phyloP scores from a whole-genome alignment of 1,140 invertebrate genomes.

The Lepidurus packardi region DNA sequence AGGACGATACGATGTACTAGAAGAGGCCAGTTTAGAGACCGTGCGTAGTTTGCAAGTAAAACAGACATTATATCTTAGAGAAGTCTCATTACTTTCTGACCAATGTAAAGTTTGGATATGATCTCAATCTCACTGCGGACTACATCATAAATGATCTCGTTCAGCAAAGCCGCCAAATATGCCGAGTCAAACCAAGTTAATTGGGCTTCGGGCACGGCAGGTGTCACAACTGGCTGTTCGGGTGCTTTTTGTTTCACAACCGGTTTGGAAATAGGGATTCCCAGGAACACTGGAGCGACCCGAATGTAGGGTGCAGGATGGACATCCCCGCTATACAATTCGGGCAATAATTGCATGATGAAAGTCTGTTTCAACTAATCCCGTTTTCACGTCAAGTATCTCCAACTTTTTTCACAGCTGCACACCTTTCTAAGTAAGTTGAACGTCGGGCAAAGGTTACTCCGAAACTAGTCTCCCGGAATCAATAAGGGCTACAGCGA shows the following conservation, averaged over 20 bases:
- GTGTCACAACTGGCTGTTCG: neutral
- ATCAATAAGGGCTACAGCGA: too few species aligned
- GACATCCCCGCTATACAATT: neutral
- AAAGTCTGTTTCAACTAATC: neutral
- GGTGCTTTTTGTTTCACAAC: neutral
- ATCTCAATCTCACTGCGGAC: neutral
- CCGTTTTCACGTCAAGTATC: too few species aligned
- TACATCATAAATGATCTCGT: neutral
- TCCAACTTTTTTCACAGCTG: too few species aligned
- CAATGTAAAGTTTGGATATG: neutral
- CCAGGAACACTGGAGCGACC: neutral
- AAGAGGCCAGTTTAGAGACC: too few species aligned
- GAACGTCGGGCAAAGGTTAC: too few species aligned
- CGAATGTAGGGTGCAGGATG: neutral
- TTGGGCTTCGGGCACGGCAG: neutral
- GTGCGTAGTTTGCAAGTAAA: too few species aligned
- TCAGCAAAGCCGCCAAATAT: neutral
- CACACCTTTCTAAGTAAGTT: too few species aligned
- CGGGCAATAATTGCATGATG: neutral
- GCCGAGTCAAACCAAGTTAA: conserved; percentile 2
- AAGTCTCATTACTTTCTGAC: neutral
- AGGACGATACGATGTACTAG: too few species aligned
- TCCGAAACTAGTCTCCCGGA: too few species aligned
- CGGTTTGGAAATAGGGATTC: neutral
- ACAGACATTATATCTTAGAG: too few species aligned